A percentile compares a stretch with the other conserved stretches of the same genome.
phyloP scores from a whole-genome alignment of 1,140 invertebrate genomes.

The Aphelenchoides besseyi region DNA sequence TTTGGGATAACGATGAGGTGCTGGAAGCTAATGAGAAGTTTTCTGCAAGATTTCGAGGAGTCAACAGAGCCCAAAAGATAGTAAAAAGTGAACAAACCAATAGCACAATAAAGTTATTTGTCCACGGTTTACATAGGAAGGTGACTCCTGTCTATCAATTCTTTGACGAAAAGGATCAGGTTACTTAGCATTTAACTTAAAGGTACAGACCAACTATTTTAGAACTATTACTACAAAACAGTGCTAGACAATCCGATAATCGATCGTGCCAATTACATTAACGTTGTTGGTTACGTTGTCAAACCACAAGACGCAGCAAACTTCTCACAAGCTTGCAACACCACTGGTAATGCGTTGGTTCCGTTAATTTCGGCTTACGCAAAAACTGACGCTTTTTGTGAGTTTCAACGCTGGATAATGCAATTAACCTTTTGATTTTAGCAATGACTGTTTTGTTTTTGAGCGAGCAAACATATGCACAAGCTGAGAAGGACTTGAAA shows the following conservation, averaged over 20 bases:
- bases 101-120: too few species aligned
- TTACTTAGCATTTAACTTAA: too few species aligned
- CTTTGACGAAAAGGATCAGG: constrained; percentile 1
- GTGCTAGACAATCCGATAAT: background rate
- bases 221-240: constrained; percentile 3
- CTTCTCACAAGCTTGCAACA: background rate
- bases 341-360: background rate
- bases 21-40: background rate
- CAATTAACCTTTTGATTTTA: background rate
- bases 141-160: constrained; percentile 6
- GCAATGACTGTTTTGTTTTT: background rate
- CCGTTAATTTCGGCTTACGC: constrained; percentile 5
- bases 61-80: background rate
- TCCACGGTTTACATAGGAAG: too few species aligned
- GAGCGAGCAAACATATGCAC: background rate
- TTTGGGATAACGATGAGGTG: background rate
- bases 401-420: background rate
- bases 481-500: background rate
- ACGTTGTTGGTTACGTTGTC: background rate
- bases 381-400: background rate
- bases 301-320: background rate
- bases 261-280: background rate
- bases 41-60: background rate
- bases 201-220: too few species aligned
- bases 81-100: background rate